Percentiles rank a stretch among this genome's conserved stretches.
phyloP scores from a whole-genome alignment of 2,797 vertebrate species.

The Myotis vivesi region DNA sequence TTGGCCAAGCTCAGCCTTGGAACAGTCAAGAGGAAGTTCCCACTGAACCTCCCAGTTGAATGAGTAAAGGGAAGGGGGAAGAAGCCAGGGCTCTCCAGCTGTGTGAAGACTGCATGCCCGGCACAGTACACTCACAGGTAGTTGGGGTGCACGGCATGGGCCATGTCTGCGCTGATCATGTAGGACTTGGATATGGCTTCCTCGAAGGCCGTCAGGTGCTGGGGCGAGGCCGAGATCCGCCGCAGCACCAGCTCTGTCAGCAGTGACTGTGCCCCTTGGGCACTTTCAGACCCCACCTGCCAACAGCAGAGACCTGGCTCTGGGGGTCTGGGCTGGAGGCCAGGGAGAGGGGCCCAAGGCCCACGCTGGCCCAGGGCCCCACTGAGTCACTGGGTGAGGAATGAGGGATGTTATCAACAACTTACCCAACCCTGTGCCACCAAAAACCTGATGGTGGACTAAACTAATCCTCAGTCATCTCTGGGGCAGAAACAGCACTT shows the following conservation, averaged over 20 bases:
- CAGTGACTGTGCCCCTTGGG: conserved; percentile 94
- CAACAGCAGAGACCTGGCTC: neutral
- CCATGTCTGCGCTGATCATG: conserved; percentile 99
- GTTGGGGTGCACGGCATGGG: conserved; percentile 97
- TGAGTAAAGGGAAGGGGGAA: neutral
- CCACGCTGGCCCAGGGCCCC: neutral
- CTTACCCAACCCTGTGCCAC: neutral
- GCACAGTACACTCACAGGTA: conserved; percentile 88
- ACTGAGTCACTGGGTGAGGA: neutral
- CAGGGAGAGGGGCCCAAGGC: neutral
- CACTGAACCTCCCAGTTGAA: neutral
- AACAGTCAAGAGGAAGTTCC: neutral
- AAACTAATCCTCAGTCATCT: neutral
- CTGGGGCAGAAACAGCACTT: neutral
- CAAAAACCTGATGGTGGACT: neutral
- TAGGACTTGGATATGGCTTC: conserved; percentile 93
- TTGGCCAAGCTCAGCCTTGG: neutral
- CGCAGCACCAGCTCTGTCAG: conserved; percentile 95
- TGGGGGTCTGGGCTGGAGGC: neutral
- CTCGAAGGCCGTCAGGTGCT: conserved; percentile 93
- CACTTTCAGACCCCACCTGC: conserved; percentile 96
- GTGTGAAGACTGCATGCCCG: neutral
- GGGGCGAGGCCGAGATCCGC: conserved; percentile 87
- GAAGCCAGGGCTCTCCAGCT: neutral
- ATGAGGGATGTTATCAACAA: neutral